A percentile compares a stretch with the other conserved stretches of the same genome.
phyloP scores from a whole-genome alignment of 2,797 vertebrate species.

The Rhadinocentrus ornatus region DNA sequence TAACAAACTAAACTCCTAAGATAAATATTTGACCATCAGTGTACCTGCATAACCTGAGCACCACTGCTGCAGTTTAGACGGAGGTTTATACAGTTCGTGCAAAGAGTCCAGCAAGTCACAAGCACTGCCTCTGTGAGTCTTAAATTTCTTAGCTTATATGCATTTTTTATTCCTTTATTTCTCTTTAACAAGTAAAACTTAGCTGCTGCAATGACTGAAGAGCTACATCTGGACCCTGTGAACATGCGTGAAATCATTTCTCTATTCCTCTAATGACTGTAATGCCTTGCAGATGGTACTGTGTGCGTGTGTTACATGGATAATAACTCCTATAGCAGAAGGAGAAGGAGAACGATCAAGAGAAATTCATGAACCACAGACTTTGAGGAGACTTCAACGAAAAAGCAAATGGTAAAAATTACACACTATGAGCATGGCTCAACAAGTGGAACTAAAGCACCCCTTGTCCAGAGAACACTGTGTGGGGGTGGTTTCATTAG shows the following conservation, averaged over 20 bases:
- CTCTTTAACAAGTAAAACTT: slow-evolving; percentile 48
- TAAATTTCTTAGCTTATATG: slow-evolving; percentile 41
- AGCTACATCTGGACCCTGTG: slow-evolving; percentile 68
- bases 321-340: slow-evolving; percentile 55
- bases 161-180: slow-evolving; percentile 42
- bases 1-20: slow-evolving; percentile 13
- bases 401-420: slow-evolving; percentile 49
- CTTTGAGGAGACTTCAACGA: slow-evolving; percentile 48
- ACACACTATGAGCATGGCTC: slow-evolving; percentile 25
- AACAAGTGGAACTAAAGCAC: slow-evolving; percentile 43
- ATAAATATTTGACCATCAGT: slow-evolving; percentile 35
- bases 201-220: slow-evolving; percentile 34
- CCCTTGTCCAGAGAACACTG: slow-evolving; percentile 21
- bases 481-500: slow-evolving; percentile 30
- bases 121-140: slow-evolving; percentile 23
- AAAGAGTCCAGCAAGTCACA: neutral
- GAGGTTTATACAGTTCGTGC: slow-evolving; percentile 3
- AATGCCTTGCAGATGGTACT: slow-evolving; percentile 77
- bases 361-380: slow-evolving; percentile 33
- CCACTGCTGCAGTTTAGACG: slow-evolving; percentile 15
- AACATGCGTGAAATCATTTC: slow-evolving; percentile 76
- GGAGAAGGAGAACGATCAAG: slow-evolving; percentile 20
- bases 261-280: slow-evolving; percentile 75
- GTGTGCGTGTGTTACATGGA: slow-evolving; percentile 22
- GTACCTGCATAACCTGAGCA: slow-evolving; percentile 45